These are phyloP conservation scores for Esox niger DNA, from an alignment of 2,113 vertebrate genomes.

Conservation along the genomic window DNA sequence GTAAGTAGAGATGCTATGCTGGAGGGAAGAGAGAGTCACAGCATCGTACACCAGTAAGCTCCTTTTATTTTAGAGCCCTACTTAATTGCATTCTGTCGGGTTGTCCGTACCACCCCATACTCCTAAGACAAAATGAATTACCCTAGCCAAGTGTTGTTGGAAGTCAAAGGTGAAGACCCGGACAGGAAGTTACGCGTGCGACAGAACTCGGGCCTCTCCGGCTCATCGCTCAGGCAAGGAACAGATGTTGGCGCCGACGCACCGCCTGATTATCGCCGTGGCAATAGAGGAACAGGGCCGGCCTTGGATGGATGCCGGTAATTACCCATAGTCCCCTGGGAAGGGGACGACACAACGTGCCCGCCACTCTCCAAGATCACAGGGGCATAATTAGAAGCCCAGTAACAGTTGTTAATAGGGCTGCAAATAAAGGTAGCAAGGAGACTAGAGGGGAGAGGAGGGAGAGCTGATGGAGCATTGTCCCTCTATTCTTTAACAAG, in stretches of 20 bases:
- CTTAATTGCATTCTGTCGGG: constrained; percentile 77
- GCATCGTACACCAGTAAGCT: constrained; percentile 33
- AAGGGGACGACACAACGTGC: constrained; percentile 94
- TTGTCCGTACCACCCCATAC: constrained; percentile 51
- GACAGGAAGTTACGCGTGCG: constrained; percentile 84
- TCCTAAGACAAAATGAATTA: constrained; percentile 87
- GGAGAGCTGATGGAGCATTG: constrained; percentile 19
- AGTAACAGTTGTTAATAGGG: constrained; percentile 99
- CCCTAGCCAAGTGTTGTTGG: constrained; percentile 79
- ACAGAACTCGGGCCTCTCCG: constrained; percentile 89
- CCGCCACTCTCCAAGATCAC: constrained; percentile 91
- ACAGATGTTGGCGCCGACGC: constrained; percentile 92
- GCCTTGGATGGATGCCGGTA: constrained; percentile 96
- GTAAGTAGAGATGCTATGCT: not conserved
- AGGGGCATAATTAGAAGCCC: constrained; percentile 96
- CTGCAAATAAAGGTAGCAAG: constrained; percentile 89
- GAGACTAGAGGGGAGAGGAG: constrained; percentile 30
- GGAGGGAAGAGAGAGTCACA: not conserved
- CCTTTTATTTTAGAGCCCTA: constrained; percentile 76
- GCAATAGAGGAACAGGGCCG: constrained; percentile 81
- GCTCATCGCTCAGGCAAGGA: constrained; percentile 86
- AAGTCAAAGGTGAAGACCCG: constrained; percentile 86
- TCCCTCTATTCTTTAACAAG: constrained; percentile 34
- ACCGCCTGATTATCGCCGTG: constrained; percentile 90
- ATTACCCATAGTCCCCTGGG: constrained; percentile 96